Evolutionary conservation across 35 echinoderm and acorn worm species (phyloP), one percentile per base, ranked within the genome.

Genomic region (Amphiura filiformis): DNA sequence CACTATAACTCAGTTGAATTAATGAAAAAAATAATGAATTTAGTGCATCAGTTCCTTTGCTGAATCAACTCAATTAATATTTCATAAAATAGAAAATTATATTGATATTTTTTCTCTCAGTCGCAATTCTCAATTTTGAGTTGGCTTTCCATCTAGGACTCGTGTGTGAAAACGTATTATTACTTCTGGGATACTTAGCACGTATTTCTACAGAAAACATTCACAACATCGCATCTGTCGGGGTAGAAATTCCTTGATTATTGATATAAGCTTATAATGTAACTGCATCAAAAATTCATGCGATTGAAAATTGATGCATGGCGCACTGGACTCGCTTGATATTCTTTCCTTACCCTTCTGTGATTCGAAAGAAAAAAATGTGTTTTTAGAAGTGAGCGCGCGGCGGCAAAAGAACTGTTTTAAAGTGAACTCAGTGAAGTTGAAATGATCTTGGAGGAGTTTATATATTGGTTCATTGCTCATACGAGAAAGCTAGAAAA

Each of bases 401-500:
- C 28, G 61, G 61, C 61, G 61, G 61, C 61, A 70, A 70, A 70
- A 70, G 61, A 70, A 70, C 28, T 70, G 61, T 70, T 26, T 11
- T 70, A 70, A 52, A 70, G 61, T 47, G 41, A 47, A 47, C 61
- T 70, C 61, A 30, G 61, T 30, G 61, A 70, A 70, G 61, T 70
- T 70, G 61, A 70, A 70, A 70, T 70, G 44, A 52, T 52, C 44
- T 52, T 70, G 15, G 4, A 26, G 61, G 28, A 70, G 61, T 26
- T 70, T 13, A 2, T 2, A 13, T 5, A 26, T 70, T 30, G 61
- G 61, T 70, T 70, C 61, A 70, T 70, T 70, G 28, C 61, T 13
- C 61, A 26, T 23, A 70, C 61, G 28, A 70, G 61, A 70, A 70
- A 70, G 15, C 17, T 70, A 70, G 61, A 70, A 70, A 70, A 70